A percentile compares a stretch with the other conserved stretches of the same genome.
phyloP scores from a whole-genome alignment of 2,888 invertebrate species.

The Chloroclysta siterata region DNA sequence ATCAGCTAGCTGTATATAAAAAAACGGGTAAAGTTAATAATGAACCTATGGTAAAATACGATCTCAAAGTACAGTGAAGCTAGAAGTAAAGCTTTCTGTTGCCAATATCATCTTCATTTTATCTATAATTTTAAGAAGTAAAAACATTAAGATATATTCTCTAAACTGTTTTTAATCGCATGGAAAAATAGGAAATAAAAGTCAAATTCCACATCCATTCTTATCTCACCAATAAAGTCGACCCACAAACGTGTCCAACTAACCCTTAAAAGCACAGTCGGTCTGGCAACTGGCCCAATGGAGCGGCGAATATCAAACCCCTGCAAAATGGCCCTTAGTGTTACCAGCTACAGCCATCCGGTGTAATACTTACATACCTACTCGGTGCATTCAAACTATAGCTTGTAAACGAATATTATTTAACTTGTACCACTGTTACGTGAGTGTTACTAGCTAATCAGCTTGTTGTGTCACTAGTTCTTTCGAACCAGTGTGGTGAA shows the following conservation, averaged over 20 bases:
- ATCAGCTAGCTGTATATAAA: too few species aligned
- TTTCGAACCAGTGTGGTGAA: too few species aligned
- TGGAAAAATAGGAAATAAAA: not conserved
- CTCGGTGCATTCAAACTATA: conserved; percentile 5
- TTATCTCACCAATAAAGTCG: conserved; percentile 29
- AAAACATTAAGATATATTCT: not conserved
- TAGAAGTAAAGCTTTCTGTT: too few species aligned
- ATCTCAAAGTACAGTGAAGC: too few species aligned
- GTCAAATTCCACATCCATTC: conserved; percentile 12
- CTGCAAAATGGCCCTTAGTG: conserved; percentile 49
- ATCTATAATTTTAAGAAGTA: too few species aligned
- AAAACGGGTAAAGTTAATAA: too few species aligned
- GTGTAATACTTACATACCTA: not conserved
- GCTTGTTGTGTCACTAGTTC: too few species aligned
- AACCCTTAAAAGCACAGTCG: conserved; percentile 27
- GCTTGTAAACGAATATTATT: too few species aligned
- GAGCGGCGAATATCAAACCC: conserved; percentile 44
- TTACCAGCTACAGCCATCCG: conserved; percentile 30
- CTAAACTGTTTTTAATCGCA: not conserved
- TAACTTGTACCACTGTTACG: too few species aligned
- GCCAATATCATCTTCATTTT: too few species aligned
- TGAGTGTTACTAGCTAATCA: too few species aligned
- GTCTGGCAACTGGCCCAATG: conserved; percentile 43
- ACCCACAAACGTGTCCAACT: conserved; percentile 30
- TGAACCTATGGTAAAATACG: too few species aligned